Evolutionary conservation across 2,888 invertebrate genomes (phyloP), one percentile per base, ranked within the genome.

Genomic region (Pseudococcus longispinus): DNA sequence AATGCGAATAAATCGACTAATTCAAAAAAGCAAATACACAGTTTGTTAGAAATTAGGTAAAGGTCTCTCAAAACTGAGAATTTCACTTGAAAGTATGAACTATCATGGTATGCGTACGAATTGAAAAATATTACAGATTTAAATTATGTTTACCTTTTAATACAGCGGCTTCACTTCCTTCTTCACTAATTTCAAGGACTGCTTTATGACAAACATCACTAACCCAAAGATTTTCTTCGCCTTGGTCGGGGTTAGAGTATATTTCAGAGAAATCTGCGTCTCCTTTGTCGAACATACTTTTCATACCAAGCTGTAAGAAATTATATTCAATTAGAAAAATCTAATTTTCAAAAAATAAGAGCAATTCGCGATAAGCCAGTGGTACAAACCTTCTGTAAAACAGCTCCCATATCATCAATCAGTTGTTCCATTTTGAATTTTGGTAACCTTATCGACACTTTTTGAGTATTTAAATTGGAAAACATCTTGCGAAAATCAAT

Each of bases 161-260:
- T 3, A 96, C 95, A 60, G 96, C 94, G 0, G 96, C 95, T 90
- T 96, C 96, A 1, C 95, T 95, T 0, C 97, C 97, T 90, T 96
- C 95, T 90, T 97, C 97, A 90, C 96, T 95, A 0, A 97, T 95
- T 90, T 96, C 95, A 89, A 97, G 94, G 89, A 95, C 95, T 0
- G 96, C 95, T 90, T 97, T 97, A 90, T 97, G 97, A 0, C 96
- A 90, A 3, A 95, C 94, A 90, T 95, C 93, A 74, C 93, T 93
- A 3, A 97, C 94, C 87, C 89, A 91, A 26, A 97, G 90, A 0
- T 90, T 89, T 87, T 92, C 91, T 0, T 90, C 86, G 23, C 89
- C 87, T 26, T n/a, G n/a, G n/a, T n/a, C n/a, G n/a, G n/a, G n/a
- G n/a, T 46, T 88, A 77, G 92, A 91, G 80, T 94, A 90, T 65